Evolutionary conservation across 2,888 invertebrate genomes (phyloP), one percentile per base, ranked within the genome.

Genomic region (Athetis lepigone): DNA sequence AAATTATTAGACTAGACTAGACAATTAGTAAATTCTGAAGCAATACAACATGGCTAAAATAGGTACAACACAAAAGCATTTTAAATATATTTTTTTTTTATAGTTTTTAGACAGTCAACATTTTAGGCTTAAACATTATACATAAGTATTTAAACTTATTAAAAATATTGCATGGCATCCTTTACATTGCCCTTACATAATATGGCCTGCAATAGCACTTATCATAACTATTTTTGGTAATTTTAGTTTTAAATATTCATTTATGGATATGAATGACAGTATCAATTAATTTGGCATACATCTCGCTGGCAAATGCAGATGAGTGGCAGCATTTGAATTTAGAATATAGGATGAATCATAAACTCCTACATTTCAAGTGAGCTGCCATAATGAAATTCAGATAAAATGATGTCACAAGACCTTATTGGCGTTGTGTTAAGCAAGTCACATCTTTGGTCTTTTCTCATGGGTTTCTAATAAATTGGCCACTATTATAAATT

Each of bases 51-150:
- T 70, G 39, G 43, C 57, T 40, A 43, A 58, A 70, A n/a, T n/a
- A n/a, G n/a, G 9, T 60, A 71, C 72, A 70, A 66, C 39, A 70
- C 70, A 65, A 55, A 70, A 70, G 70, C 71, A 46, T 50, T 50
- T 40, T 50, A 33, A 51, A 40, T 37, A 51, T 36, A 29, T 25
- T 46, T 25, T 43, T 19, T n/a, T 36, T 23, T 2, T 29, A 57
- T 37, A 33, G 9, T 16, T 13, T n/a, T 23, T 29, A 16, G 46
- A 50, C 63, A 70, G 27, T 64, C 49, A 54, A 21, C 36, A 18
- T 54, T 40, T 40, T 55, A 40, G 43, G 52, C 64, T 25, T 50
- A 27, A 11, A 64, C 13, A 33, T 52, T 18, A 33, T 64, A 50
- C 19, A 13, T 63, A 52, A 45, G n/a, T n/a, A n/a, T n/a, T n/a